phyloP scores from a whole-genome alignment of 2,888 invertebrate genomes.

The Troglohyphantes excavatus region DNA sequence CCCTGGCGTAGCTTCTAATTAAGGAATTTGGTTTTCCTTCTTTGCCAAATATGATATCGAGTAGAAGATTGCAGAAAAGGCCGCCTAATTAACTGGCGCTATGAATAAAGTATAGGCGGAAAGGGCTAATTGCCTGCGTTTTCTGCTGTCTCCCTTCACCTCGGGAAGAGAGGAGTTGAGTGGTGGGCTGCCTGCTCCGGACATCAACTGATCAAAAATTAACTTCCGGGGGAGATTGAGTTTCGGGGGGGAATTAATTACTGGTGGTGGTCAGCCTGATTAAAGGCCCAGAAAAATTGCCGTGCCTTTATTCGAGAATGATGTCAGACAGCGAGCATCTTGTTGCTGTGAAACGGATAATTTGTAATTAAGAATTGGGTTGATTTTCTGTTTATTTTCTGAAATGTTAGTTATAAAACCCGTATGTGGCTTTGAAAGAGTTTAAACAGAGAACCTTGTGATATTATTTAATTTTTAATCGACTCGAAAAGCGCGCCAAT shows the following conservation, averaged over 20 bases:
- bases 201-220: constrained; percentile 56
- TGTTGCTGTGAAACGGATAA: no score
- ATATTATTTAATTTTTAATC: no score
- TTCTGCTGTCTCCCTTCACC: no score
- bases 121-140: constrained; percentile 70
- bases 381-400: no score
- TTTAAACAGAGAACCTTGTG: no score
- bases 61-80: constrained; percentile 45
- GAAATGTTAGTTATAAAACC: no score
- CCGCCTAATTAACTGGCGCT: constrained; percentile 68
- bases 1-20: constrained; percentile 71
- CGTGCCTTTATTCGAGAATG: no score
- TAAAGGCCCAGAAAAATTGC: no score
- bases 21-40: constrained; percentile 75
- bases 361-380: no score
- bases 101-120: constrained; percentile 77
- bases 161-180: constrained; percentile 38
- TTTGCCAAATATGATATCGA: constrained; percentile 78
- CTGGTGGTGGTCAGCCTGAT: constrained; percentile 25
- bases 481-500: no score
- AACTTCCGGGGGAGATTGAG: constrained; percentile 32
- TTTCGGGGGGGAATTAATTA: constrained; percentile 41
- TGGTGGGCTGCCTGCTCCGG: constrained; percentile 28
- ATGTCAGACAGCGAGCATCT: no score
- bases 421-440: no score